Percentiles rank a stretch among this genome's conserved stretches.
Evolutionary conservation across 2,888 invertebrate genomes (phyloP).

Genomic region (Dolichopus griseipennis): DNA sequence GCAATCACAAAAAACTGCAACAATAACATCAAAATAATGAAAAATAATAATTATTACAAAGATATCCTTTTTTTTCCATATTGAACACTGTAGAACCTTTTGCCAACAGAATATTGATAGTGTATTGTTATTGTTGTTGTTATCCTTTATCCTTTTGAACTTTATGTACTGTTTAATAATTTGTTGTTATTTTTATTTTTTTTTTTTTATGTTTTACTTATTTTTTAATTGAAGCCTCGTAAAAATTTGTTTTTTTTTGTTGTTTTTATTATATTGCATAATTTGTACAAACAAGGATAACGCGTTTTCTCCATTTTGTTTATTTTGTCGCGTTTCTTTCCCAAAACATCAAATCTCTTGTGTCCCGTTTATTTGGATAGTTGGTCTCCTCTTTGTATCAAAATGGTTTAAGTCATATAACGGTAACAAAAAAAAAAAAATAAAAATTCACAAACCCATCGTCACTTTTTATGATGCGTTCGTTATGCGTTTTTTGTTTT

Average conservation of each 20-base stretch:
- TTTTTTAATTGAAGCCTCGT: not conserved
- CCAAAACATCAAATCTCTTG: not conserved
- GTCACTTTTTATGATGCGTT: not conserved
- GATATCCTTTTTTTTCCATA: too few species aligned
- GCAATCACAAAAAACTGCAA: too few species aligned
- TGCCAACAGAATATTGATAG: not conserved
- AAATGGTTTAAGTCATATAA: not conserved
- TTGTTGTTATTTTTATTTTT: not conserved
- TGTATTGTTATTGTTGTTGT: too few species aligned
- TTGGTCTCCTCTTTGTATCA: not conserved
- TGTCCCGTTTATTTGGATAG: not conserved
- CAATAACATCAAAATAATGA: too few species aligned
- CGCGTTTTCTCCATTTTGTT: not conserved
- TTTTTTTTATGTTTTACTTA: not conserved
- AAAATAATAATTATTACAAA: too few species aligned
- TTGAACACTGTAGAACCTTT: too few species aligned
- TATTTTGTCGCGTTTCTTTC: not conserved
- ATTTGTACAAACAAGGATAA: too few species aligned
- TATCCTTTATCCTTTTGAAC: not conserved
- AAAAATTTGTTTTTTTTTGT: conserved; percentile 13
- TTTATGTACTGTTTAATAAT: too few species aligned
- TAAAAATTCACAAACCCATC: not conserved
- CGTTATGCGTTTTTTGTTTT: not conserved
- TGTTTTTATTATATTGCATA: too few species aligned
- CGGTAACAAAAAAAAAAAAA: not conserved